Percentiles rank a stretch among this genome's conserved stretches.
Conservation (phyloP, 2,113 vertebrate species). For the Nannospalax galili region DNA sequence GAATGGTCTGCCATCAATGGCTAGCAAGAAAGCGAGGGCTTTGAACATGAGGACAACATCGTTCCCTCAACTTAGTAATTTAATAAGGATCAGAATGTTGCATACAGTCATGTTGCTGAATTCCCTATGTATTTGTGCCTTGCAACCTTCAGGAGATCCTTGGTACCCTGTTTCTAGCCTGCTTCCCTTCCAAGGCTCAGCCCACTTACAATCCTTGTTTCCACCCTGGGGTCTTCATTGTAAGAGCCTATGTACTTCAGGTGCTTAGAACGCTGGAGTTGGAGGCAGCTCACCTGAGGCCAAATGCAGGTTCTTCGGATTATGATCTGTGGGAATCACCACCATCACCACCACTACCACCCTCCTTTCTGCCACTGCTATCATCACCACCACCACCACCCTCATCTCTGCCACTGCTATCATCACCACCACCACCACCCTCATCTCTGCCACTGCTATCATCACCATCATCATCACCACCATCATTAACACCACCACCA, state of each 20-base stretch:
- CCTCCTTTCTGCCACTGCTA: neutral
- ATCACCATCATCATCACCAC: too few species aligned
- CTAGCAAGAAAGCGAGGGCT: neutral
- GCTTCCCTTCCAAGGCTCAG: neutral
- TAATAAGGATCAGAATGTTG: neutral
- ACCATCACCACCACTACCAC: neutral
- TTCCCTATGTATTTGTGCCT: neutral
- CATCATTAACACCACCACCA: neutral
- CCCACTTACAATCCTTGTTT: neutral
- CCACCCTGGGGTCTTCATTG: neutral
- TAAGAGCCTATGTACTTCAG: too few species aligned
- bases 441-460: neutral
- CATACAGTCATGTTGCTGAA: neutral
- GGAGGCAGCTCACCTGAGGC: neutral
- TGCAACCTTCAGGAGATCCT: neutral
- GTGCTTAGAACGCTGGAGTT: neutral
- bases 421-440: neutral
- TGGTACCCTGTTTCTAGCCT: neutral
- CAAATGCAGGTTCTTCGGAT: neutral
- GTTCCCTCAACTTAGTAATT: neutral
- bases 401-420: neutral
- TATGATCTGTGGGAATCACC: neutral
- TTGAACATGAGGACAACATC: neutral
- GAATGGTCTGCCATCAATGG: neutral
- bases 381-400: neutral